A percentile compares a stretch with the other conserved stretches of the same genome.
These are phyloP conservation scores for Sebastes melanostomus DNA, from an alignment of 2,797 vertebrate species.

Conservation along the genomic window DNA sequence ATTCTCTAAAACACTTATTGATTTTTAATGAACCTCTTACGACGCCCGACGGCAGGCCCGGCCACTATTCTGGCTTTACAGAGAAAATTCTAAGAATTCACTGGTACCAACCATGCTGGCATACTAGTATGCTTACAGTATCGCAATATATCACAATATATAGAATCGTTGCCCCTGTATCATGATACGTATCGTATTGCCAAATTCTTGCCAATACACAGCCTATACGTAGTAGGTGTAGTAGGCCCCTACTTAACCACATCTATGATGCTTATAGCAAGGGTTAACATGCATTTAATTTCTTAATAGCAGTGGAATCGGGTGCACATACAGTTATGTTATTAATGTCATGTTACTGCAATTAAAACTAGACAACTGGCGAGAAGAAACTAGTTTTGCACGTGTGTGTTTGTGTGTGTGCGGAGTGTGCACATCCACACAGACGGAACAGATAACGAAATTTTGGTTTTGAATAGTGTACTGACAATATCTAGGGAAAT, in stretches of 20 bases:
- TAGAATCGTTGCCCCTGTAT: no score
- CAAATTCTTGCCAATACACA: no score
- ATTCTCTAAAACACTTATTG: no score
- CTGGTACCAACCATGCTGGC: no score
- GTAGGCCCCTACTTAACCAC: neutral
- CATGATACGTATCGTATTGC: no score
- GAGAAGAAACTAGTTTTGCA: neutral
- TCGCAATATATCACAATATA: no score
- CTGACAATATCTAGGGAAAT: conserved; percentile 44
- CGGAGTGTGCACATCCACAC: neutral
- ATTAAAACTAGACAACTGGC: conserved; percentile 14
- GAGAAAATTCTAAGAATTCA: no score
- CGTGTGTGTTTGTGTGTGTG: conserved; percentile 20
- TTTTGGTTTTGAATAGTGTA: conserved; percentile 42
- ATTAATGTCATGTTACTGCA: neutral
- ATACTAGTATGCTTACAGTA: no score
- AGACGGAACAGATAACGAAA: conserved; percentile 14
- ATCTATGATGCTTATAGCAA: neutral
- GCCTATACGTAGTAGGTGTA: neutral
- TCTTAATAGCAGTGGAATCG: neutral
- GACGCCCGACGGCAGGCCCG: no score
- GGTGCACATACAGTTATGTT: neutral
- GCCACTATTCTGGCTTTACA: no score
- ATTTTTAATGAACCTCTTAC: no score
- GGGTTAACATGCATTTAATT: fast-evolving